Conservation (phyloP, 2,888 invertebrate species). For the Cephus runcator region DNA sequence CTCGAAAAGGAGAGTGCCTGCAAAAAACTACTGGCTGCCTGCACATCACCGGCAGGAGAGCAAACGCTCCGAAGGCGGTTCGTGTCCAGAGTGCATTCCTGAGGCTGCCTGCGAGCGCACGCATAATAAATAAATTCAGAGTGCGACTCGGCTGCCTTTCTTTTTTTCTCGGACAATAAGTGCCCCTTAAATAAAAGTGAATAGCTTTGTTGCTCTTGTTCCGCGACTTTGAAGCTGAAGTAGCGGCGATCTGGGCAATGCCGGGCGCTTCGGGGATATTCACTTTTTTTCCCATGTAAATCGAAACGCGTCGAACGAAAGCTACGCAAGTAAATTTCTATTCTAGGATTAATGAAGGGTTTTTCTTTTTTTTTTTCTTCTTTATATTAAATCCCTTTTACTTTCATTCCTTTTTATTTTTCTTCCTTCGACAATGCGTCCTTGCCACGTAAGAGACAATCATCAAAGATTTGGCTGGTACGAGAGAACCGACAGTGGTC, state of each 20-base stretch:
- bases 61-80: conserved; percentile 29
- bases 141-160: conserved; percentile 23
- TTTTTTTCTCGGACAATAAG: neutral
- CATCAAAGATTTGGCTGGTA: neutral
- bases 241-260: neutral
- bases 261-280: neutral
- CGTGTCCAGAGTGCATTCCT: conserved; percentile 30
- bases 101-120: conserved; percentile 30
- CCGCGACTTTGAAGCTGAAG: neutral
- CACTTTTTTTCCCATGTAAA: neutral
- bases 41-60: neutral
- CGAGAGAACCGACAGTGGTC: neutral
- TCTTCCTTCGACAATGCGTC: neutral
- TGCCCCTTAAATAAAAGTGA: conserved; percentile 1
- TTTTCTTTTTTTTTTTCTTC: too few relatives aligned
- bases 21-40: conserved; percentile 13
- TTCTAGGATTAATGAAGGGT: neutral
- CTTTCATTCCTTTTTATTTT: neutral
- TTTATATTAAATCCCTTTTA: too few relatives aligned
- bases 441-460: neutral
- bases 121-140: conserved; percentile 38
- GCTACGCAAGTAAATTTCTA: neutral
- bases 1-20: conserved; percentile 21
- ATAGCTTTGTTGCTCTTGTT: neutral
- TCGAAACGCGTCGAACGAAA: neutral